Evolutionary conservation across 37 sponge, comb jelly and placozoan species (phyloP).

Genomic region (Mnemiopsis leidyi): DNA sequence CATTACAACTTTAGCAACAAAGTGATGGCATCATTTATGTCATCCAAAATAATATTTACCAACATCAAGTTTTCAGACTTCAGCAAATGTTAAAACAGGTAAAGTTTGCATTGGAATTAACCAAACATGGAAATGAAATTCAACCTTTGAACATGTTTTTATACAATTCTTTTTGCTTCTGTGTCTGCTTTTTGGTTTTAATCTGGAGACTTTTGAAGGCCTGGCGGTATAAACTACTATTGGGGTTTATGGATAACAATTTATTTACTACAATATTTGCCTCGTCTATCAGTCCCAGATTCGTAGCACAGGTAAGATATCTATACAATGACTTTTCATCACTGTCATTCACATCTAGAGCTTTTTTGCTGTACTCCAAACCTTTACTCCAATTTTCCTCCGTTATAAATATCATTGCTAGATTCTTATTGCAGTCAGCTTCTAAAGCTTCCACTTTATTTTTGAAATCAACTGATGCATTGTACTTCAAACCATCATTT

Average conservation of each 20-base stretch:
- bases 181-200: not conserved
- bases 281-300: not conserved
- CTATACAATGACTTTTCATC: conserved; percentile 46
- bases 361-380: not conserved
- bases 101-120: no score
- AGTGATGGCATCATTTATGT: no score
- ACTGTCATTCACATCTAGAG: conserved; percentile 25
- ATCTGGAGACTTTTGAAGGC: not conserved
- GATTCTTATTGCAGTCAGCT: conserved; percentile 15
- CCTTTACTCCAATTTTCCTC: conserved; percentile 44
- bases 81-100: no score
- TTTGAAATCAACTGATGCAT: not conserved
- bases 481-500: not conserved
- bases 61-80: no score
- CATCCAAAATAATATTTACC: no score
- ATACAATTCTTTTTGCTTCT: not conserved
- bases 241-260: not conserved
- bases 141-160: conserved; percentile 24
- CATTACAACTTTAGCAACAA: no score
- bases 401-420: conserved; percentile 6
- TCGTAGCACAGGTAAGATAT: not conserved
- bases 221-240: not conserved
- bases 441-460: conserved; percentile 51
- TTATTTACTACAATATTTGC: not conserved
- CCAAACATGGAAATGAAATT: not conserved